These are phyloP conservation scores for Camptogramma bilineatum DNA, from an alignment of 2,888 invertebrate genomes.

Conservation along the genomic window DNA sequence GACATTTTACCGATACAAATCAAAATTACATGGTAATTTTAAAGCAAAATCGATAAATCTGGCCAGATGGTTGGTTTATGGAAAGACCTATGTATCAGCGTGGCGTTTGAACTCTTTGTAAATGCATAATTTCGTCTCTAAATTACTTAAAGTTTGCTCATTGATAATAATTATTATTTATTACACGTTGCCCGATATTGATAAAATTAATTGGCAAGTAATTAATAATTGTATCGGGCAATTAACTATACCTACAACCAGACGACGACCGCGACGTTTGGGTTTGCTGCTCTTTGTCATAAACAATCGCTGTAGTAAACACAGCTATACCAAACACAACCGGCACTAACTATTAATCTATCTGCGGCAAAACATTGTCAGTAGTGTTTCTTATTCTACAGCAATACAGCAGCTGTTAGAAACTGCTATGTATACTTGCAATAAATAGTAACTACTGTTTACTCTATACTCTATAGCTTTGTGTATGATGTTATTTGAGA, in stretches of 20 bases:
- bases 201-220: too few relatives aligned
- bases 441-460: constrained; percentile 5
- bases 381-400: constrained; percentile 2
- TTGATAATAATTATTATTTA: too few relatives aligned
- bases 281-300: constrained; percentile 68
- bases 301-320: constrained; percentile 71
- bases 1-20: neutral
- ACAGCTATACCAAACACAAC: constrained; percentile 38
- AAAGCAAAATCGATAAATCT: too few relatives aligned
- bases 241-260: neutral
- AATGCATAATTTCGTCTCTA: too few relatives aligned
- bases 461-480: constrained; percentile 35
- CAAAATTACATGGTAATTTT: neutral
- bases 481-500: constrained; percentile 23
- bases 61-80: neutral
- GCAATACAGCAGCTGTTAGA: neutral
- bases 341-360: constrained; percentile 5
- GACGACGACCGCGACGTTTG: constrained; percentile 32
- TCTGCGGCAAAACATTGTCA: constrained; percentile 31
- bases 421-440: neutral
- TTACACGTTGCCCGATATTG: too few relatives aligned
- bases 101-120: neutral
- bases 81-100: neutral
- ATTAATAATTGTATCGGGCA: neutral
- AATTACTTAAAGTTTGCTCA: too few relatives aligned